Conservation (phyloP, 2,797 vertebrate species). For the Rachycentron canadum region DNA sequence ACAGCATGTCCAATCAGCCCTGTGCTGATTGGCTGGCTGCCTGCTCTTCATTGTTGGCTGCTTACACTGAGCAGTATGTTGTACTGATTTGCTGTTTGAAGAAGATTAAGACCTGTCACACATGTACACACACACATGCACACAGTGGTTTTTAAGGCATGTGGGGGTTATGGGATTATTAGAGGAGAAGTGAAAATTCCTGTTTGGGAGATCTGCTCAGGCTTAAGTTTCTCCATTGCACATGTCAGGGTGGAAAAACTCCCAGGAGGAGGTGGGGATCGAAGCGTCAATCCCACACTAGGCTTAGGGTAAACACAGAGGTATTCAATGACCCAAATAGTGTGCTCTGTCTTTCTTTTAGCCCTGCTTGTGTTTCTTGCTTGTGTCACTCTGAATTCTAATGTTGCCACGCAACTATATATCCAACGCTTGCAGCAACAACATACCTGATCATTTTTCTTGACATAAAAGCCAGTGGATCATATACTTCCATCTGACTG, state of each 20-base stretch:
- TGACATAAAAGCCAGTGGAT: slow-evolving; percentile 56
- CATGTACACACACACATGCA: slow-evolving; percentile 30
- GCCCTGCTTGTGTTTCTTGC: slow-evolving; percentile 67
- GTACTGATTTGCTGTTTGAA: slow-evolving; percentile 83
- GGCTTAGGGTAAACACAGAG: slow-evolving; percentile 76
- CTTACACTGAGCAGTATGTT: slow-evolving; percentile 70
- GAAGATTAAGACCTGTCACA: slow-evolving; percentile 90
- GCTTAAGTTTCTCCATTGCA: slow-evolving; percentile 79
- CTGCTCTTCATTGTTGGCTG: slow-evolving; percentile 66
- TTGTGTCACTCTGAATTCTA: slow-evolving; percentile 65
- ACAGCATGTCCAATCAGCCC: slow-evolving; percentile 67
- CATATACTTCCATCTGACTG: slow-evolving; percentile 43
- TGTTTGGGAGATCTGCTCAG: slow-evolving; percentile 84
- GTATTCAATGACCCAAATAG: slow-evolving; percentile 76
- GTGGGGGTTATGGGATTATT: slow-evolving; percentile 77
- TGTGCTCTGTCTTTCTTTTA: slow-evolving; percentile 66
- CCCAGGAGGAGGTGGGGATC: slow-evolving; percentile 72
- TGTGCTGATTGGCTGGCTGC: slow-evolving; percentile 72
- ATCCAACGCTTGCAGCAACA: slow-evolving; percentile 54
- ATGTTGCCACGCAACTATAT: slow-evolving; percentile 71
- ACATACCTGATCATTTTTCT: slow-evolving; percentile 59
- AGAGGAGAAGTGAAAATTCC: slow-evolving; percentile 86
- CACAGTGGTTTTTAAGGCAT: slow-evolving; percentile 78
- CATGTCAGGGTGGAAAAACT: slow-evolving; percentile 80
- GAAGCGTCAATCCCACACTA: slow-evolving; percentile 74